phyloP scores from a whole-genome alignment of 2,797 vertebrate genomes.

The Synanceia verrucosa region DNA sequence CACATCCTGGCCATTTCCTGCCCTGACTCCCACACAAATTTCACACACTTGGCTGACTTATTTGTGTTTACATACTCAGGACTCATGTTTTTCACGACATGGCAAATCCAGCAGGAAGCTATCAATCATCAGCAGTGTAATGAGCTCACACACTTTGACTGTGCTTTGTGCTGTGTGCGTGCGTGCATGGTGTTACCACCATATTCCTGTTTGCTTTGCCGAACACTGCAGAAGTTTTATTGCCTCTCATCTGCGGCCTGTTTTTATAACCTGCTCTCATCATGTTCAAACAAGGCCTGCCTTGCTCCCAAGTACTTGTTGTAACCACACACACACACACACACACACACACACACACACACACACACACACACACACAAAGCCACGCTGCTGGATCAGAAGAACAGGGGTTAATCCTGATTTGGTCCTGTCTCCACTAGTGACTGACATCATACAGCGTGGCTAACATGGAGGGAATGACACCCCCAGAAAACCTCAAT shows the following conservation, averaged over 20 bases:
- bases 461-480: conserved; percentile 31
- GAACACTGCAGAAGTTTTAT: conserved; percentile 8
- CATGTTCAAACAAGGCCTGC: neutral
- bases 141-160: neutral
- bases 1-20: conserved; percentile 77
- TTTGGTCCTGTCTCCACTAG: conserved; percentile 41
- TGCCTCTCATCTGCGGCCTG: conserved; percentile 13
- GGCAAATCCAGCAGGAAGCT: conserved; percentile 41
- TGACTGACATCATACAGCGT: conserved; percentile 44
- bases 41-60: conserved; percentile 8
- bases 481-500: conserved; percentile 52
- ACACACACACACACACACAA: neutral
- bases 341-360: neutral
- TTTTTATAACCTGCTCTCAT: conserved; percentile 21
- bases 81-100: conserved; percentile 11
- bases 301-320: conserved; percentile 1
- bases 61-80: conserved; percentile 41
- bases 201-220: conserved; percentile 32
- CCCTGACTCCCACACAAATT: conserved; percentile 43
- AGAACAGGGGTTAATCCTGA: conserved; percentile 54
- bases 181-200: neutral
- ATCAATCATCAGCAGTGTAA: conserved; percentile 38
- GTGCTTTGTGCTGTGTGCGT: no score
- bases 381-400: conserved; percentile 35
- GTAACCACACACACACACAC: neutral